Evolutionary conservation across 2,888 invertebrate genomes (phyloP), one percentile per base, ranked within the genome.

Genomic region (Elegia similella): DNA sequence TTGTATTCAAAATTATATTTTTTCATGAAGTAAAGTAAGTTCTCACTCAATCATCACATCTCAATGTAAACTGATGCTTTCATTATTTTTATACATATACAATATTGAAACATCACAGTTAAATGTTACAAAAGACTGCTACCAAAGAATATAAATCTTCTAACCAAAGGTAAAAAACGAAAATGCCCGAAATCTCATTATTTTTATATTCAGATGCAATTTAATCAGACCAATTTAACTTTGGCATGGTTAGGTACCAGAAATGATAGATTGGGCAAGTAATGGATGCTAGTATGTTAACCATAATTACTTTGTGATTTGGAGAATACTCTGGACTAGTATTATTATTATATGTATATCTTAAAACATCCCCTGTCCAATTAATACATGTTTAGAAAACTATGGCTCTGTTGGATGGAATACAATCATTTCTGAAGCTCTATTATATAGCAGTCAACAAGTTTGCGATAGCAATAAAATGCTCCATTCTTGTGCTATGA

Each of bases 101-200:
- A 48, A 46, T 42, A 48, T 53, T 44, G 29, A 23, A 16, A 59
- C 56, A 56, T 42, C 52, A 52, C 56, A 55, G 43, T 58, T 55
- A 43, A 57, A 30, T 50, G 29, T 55, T 17, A 58, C 57, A 61
- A 57, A 57, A 58, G 56, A 55, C 29, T 56, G 44, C 61, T 61
- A 62, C 66, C 66, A 66, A 66, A 66, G 66, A 66, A 59, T 61
- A 55, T 44, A 34, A 59, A 53, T 53, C 56, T 55, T 43, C 34
- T 46, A 61, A 59, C 64, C 61, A 61, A 64, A 60, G 62, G 43
- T 56, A 34, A 58, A 54, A 57, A 55, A 43, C 23, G 44, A 29
- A 47, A 32, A 42, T 17, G 15, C 12, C 12, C 3, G 12, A 12
- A 0, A n/a, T 6, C 6, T 38, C 12, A 12, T 38, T n/a, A n/a